Evolutionary conservation across 2,797 vertebrate species (phyloP).

Genomic region (Calcarius lapponicus): DNA sequence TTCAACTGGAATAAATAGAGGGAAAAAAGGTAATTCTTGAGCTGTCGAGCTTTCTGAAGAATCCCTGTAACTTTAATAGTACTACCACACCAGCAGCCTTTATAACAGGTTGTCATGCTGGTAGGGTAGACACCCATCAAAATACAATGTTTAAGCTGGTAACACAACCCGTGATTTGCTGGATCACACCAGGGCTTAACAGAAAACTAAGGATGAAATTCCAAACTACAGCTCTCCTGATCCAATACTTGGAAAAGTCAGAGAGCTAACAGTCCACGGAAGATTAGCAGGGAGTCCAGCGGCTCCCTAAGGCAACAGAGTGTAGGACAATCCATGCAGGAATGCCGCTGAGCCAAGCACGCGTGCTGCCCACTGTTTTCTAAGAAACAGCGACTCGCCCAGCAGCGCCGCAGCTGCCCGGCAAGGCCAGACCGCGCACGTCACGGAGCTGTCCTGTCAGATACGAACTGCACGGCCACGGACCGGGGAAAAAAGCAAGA

Average conservation of each 20-base stretch:
- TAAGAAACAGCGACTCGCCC: too few species aligned
- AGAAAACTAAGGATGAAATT: background rate
- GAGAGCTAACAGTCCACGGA: background rate
- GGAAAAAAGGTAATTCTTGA: background rate
- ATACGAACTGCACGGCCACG: fast-evolving
- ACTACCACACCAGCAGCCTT: background rate
- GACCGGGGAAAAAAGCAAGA: fast-evolving
- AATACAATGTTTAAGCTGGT: background rate
- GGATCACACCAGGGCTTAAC: background rate
- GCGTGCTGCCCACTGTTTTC: background rate
- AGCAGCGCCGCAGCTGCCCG: fast-evolving
- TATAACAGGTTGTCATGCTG: background rate
- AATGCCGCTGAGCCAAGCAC: background rate
- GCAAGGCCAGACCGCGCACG: too few species aligned
- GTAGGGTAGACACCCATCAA: fast-evolving
- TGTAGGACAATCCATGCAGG: fast-evolving
- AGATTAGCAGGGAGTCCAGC: background rate
- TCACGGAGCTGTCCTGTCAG: fast-evolving
- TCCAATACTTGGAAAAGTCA: background rate
- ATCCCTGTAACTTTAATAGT: background rate
- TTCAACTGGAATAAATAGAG: background rate
- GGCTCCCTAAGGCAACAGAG: fast-evolving
- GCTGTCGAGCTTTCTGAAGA: fast-evolving
- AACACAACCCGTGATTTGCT: background rate
- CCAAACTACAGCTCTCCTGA: background rate